Base-by-base conservation (phyloP, 2,888 invertebrate genomes). In the Acrocera orbiculus region DNA sequence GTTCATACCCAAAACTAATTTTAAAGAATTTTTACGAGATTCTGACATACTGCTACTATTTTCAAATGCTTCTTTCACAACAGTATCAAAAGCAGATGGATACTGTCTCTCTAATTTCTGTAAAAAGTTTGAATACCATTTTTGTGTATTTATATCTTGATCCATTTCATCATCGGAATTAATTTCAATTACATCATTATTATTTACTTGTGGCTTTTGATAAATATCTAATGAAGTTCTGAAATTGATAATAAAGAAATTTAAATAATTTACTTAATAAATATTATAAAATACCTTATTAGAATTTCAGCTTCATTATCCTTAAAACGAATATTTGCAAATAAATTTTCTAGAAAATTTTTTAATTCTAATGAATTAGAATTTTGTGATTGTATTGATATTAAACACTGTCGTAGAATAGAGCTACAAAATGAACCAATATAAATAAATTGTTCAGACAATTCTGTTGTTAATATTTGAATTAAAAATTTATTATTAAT, bases 31-130 rank as follows among this genome's bases (percentile, higher is more conserved):
- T 26, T 52, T 51, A 27, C 61, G 53, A 28, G 49, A 47, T 4
- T 46, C 30, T 6, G 59, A 50, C 3, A 51, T 44, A 35, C 56
- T 52, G 19, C 54, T 56, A 16, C 53, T 49, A 4, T 55, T 56
- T 36, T 61, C 55, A 53, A 72, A 64, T 16, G 73, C 62, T 11
- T 63, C 61, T 45, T 74, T 73, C 1, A 81, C 61, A 27, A 73
- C 69, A 30, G 63, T 60, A 47, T 83, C 82, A 50, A 82, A 83
- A 9, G 67, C 67, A 1, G 62, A 61, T 1, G 85, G 77, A 51
- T 83, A 82, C 43, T 73, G 71, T 4, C 56, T 63, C 54, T 85
- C 83, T 3, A 83, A 51, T 16, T 60, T 66, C 38, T 67, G 64
- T 1, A 81, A 46, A 19, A 72, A 62, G 13, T 56, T 44, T 0